These are phyloP conservation scores for Eupleurogrammus muticus DNA, from an alignment of 2,797 vertebrate genomes.

Conservation along the genomic window DNA sequence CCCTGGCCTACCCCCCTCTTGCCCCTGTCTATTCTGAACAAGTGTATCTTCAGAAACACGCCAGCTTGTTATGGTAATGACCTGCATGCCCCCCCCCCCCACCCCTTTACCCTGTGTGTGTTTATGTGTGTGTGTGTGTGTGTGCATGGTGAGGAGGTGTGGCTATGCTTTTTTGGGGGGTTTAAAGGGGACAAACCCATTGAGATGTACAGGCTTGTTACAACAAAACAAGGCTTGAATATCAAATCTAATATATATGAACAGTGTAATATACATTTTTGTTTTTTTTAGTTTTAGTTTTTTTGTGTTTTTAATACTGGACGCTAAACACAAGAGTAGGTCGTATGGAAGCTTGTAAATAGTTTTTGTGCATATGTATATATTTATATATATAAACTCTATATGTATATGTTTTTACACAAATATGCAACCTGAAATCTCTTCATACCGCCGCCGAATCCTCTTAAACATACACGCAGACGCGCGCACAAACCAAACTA, in stretches of 20 bases:
- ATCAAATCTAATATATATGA: conserved; percentile 9
- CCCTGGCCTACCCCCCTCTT: conserved; percentile 62
- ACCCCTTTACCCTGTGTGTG: conserved; percentile 56
- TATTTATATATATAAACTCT: neutral
- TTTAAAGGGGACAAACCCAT: conserved; percentile 54
- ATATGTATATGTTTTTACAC: too few species aligned
- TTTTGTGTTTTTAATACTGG: neutral
- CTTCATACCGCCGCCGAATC: conserved; percentile 7
- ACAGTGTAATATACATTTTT: conserved; percentile 8
- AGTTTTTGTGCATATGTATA: too few species aligned
- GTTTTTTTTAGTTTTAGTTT: neutral
- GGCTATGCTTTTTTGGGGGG: conserved; percentile 56
- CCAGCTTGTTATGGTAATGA: conserved; percentile 95
- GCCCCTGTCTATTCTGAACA: conserved; percentile 82
- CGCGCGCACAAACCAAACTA: conserved; percentile 71
- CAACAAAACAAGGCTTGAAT: conserved; percentile 58
- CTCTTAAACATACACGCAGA: conserved; percentile 1
- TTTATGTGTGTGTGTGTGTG: conserved; percentile 25
- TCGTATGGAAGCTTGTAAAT: neutral
- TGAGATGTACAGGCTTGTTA: conserved; percentile 62
- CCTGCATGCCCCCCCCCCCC: conserved; percentile 83
- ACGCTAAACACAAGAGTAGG: neutral
- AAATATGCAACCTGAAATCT: conserved; percentile 27
- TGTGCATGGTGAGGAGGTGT: conserved; percentile 37
- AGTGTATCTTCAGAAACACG: conserved; percentile 97